These are phyloP conservation scores for Cyanoramphus novaezelandiae DNA, from an alignment of 2,113 vertebrate genomes.

Conservation along the genomic window DNA sequence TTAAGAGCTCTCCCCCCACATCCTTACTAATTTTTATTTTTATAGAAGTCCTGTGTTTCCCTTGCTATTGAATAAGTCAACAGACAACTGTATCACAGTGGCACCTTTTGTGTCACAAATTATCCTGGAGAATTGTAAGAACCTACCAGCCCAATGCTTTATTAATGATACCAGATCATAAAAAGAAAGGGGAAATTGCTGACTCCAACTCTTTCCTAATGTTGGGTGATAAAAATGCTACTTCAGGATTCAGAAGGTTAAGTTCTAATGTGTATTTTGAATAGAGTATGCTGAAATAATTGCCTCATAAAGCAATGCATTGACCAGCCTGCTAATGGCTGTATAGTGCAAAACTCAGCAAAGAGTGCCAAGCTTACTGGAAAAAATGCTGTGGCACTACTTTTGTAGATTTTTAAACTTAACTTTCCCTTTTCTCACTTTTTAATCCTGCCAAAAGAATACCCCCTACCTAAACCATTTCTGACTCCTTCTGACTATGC, in stretches of 20 bases:
- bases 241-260: conserved; percentile 94
- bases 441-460: not conserved
- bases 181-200: conserved; percentile 81
- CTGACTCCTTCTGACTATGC: not conserved
- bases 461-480: not conserved
- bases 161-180: conserved; percentile 90
- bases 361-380: conserved; percentile 83
- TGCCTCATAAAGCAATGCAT: conserved; percentile 91
- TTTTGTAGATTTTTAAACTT: conserved; percentile 74
- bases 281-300: conserved; percentile 90
- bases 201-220: conserved; percentile 87
- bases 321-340: conserved; percentile 86
- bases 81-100: conserved; percentile 78
- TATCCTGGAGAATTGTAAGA: conserved; percentile 78
- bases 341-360: conserved; percentile 87
- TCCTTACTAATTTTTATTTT: conserved; percentile 69
- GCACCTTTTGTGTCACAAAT: conserved; percentile 83
- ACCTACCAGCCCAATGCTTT: conserved; percentile 84
- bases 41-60: conserved; percentile 23
- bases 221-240: conserved; percentile 91
- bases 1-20: not conserved
- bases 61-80: conserved; percentile 79
- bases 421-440: conserved; percentile 55
- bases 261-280: conserved; percentile 94
- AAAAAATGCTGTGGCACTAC: conserved; percentile 82